These are phyloP conservation scores for Panulirus ornatus DNA, from an alignment of 1,140 invertebrate species.

Conservation along the genomic window DNA sequence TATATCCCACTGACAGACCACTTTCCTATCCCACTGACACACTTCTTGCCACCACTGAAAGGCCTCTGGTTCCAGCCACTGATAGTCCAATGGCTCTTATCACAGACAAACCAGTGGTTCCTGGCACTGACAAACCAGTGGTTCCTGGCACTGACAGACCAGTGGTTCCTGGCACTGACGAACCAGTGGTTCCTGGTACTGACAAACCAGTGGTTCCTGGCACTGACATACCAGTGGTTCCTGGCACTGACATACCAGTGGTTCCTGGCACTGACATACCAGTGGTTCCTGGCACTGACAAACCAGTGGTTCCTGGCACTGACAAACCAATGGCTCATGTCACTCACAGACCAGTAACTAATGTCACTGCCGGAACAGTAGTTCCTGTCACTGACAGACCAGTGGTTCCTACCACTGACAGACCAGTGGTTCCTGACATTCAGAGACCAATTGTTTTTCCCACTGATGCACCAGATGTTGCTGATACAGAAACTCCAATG, in stretches of 20 bases:
- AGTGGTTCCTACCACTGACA: conserved; percentile 13
- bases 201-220: not conserved
- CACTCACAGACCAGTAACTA: not conserved
- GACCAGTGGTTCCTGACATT: conserved; percentile 26
- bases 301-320: conserved; percentile 7
- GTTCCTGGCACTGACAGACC: conserved; percentile 22
- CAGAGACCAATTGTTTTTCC: not conserved
- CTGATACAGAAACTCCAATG: not conserved
- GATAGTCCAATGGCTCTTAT: not conserved
- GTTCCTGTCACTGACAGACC: conserved; percentile 18
- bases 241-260: conserved; percentile 1
- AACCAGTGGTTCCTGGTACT: not conserved
- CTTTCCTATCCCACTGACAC: conserved; percentile 8
- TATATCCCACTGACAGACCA: not conserved
- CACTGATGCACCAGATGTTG: not conserved
- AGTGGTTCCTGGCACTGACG: not conserved
- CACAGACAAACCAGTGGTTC: not conserved
- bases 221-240: conserved; percentile 7
- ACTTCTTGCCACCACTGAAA: not conserved
- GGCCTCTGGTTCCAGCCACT: not conserved
- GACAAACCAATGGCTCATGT: not conserved
- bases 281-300: conserved; percentile 26
- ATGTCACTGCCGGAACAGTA: not conserved
- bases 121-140: not conserved
- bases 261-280: conserved; percentile 21